phyloP scores from a whole-genome alignment of 2,113 vertebrate genomes.

The Psittacara wagleri region DNA sequence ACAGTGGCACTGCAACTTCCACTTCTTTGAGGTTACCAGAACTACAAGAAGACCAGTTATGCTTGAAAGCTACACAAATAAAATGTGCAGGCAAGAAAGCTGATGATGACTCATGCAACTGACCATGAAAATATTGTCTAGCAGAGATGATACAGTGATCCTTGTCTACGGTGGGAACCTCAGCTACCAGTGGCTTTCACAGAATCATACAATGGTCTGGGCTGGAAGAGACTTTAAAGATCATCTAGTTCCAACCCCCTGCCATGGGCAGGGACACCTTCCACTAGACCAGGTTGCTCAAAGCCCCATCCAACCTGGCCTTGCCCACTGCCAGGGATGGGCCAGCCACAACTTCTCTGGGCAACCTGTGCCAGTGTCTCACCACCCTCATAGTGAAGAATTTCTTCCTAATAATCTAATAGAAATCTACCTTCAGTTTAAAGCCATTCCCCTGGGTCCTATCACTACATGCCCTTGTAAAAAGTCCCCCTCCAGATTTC shows the following conservation, averaged over 20 bases:
- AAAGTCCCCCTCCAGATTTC: not conserved
- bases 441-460: not conserved
- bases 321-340: not conserved
- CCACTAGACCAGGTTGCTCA: not conserved
- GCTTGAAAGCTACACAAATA: not conserved
- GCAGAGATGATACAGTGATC: not conserved
- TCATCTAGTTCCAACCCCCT: not conserved
- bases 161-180: not conserved
- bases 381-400: not conserved
- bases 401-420: not conserved
- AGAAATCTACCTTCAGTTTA: not conserved
- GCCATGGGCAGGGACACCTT: not conserved
- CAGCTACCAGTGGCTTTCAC: not conserved
- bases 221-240: not conserved
- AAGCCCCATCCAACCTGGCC: not conserved
- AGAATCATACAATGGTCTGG: fast-evolving
- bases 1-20: not conserved
- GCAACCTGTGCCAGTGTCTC: not conserved
- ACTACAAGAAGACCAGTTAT: not conserved
- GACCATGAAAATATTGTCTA: not conserved
- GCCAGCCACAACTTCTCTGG: not conserved
- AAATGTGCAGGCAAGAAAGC: not conserved
- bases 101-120: not conserved
- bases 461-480: not conserved
- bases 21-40: not conserved